Conservation (phyloP, 1,140 invertebrate species). For the Papilio xuthus region DNA sequence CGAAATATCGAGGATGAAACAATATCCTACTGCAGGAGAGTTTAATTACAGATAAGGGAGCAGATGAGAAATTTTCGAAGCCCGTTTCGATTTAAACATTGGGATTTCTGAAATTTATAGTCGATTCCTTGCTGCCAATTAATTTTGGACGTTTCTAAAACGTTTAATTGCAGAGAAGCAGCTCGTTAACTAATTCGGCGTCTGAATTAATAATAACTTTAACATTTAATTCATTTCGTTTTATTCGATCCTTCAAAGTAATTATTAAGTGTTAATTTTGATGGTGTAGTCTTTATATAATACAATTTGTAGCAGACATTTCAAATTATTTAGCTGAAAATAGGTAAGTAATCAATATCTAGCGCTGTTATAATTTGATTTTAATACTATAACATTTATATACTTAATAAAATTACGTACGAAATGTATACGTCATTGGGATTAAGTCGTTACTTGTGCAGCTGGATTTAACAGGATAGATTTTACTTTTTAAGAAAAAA, state of each 20-base stretch:
- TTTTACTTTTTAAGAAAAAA: background rate
- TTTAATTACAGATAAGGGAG: conserved; percentile 55
- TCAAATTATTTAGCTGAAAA: background rate
- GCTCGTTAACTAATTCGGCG: conserved; percentile 50
- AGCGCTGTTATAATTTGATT: too few species aligned
- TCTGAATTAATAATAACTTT: conserved; percentile 40
- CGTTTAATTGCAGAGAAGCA: conserved; percentile 56
- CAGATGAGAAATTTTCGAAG: conserved; percentile 46
- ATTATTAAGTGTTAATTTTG: conserved; percentile 11
- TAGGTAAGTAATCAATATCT: background rate
- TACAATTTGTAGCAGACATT: background rate
- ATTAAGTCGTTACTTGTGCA: background rate
- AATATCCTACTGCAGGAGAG: conserved; percentile 48
- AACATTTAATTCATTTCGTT: conserved; percentile 36
- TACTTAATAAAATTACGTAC: background rate
- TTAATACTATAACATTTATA: background rate
- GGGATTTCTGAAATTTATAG: conserved; percentile 58
- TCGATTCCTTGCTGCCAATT: conserved; percentile 59
- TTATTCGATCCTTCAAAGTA: conserved; percentile 3
- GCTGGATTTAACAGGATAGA: background rate
- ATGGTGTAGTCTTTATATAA: background rate
- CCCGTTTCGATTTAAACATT: conserved; percentile 54
- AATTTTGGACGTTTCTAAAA: conserved; percentile 62
- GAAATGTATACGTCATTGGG: background rate
- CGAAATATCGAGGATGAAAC: conserved; percentile 37